Conservation (phyloP, 2,888 invertebrate species). For the Diaperis boleti region DNA sequence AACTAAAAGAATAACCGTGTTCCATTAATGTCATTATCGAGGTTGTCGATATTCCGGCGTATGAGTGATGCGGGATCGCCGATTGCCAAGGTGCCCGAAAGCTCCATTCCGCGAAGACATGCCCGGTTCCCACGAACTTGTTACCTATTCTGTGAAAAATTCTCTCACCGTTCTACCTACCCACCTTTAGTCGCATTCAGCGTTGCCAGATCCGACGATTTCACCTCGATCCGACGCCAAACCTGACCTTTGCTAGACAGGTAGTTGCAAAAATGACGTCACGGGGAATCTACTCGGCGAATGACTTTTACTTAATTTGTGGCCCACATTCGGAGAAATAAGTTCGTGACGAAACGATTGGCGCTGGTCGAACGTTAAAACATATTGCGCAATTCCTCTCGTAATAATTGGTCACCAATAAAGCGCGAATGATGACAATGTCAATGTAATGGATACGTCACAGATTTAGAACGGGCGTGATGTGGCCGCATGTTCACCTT, state of each 20-base stretch:
- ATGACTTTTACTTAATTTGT: constrained; percentile 45
- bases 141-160: constrained; percentile 54
- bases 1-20: constrained; percentile 59
- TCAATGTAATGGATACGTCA: constrained; percentile 11
- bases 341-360: too few relatives aligned
- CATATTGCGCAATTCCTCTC: constrained; percentile 26
- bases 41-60: constrained; percentile 47
- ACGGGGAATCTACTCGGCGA: constrained; percentile 28
- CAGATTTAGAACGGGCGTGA: constrained; percentile 12
- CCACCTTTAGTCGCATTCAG: constrained; percentile 45
- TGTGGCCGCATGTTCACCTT: constrained; percentile 19
- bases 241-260: constrained; percentile 11
- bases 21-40: constrained; percentile 58
- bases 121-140: constrained; percentile 50
- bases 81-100: constrained; percentile 60
- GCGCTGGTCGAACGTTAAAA: constrained; percentile 2
- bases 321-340: constrained; percentile 39
- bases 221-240: constrained; percentile 8
- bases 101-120: constrained; percentile 57
- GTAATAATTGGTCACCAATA: background rate
- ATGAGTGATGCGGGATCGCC: constrained; percentile 52
- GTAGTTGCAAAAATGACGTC: constrained; percentile 16
- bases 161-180: constrained; percentile 47
- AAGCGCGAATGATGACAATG: constrained; percentile 1
- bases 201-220: constrained; percentile 23